phyloP scores from a whole-genome alignment of 1,140 invertebrate genomes.

The Brachionus rubens region DNA sequence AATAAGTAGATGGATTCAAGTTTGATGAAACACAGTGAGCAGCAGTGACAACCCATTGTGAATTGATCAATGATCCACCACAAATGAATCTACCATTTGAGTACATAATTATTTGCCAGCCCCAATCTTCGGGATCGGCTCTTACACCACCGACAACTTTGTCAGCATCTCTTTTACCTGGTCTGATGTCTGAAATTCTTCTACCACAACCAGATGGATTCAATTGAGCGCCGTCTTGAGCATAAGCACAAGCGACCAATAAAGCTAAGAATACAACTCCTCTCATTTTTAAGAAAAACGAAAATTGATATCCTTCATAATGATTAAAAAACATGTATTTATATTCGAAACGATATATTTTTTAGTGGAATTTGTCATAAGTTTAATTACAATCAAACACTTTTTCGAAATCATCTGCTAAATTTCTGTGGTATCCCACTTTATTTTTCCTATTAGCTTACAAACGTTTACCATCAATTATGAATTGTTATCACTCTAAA shows the following conservation, averaged over 20 bases:
- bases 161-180: slow-evolving; percentile 50
- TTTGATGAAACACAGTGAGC: slow-evolving; percentile 64
- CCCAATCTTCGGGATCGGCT: slow-evolving; percentile 45
- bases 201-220: slow-evolving; percentile 44
- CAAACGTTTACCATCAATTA: too few relatives aligned
- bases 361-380: too few relatives aligned
- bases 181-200: background rate
- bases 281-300: slow-evolving; percentile 3
- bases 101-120: slow-evolving; percentile 36
- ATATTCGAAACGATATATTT: too few relatives aligned
- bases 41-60: slow-evolving; percentile 68
- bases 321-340: too few relatives aligned
- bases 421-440: too few relatives aligned
- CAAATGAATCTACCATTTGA: slow-evolving; percentile 38
- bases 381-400: too few relatives aligned
- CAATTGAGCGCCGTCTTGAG: slow-evolving; percentile 14
- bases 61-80: slow-evolving; percentile 65
- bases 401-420: too few relatives aligned
- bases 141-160: slow-evolving; percentile 26
- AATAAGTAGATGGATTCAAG: background rate
- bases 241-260: slow-evolving; percentile 10
- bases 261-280: slow-evolving; percentile 1
- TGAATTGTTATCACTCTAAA: too few relatives aligned
- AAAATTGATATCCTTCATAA: too few relatives aligned
- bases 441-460: too few relatives aligned